Base-by-base conservation (phyloP, 2,113 vertebrate genomes). In the Pica pica region DNA sequence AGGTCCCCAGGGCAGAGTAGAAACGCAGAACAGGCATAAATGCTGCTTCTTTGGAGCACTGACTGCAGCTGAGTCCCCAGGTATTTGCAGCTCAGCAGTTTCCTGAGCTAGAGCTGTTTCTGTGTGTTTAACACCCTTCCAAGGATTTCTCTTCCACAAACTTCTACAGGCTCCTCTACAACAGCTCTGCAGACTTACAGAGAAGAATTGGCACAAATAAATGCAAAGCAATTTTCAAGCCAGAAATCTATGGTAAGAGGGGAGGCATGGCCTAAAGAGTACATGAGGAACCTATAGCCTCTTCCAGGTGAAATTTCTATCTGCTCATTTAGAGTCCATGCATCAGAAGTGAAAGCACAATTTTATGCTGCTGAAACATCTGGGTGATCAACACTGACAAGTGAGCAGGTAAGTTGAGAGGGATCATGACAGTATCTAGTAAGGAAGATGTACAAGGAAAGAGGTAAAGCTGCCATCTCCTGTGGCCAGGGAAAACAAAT, bases 391-490 rank as follows among this genome's bases (percentile, higher is more conserved):
- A 7, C 18, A 27, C 15, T 28, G 33, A 31, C 33, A n/a, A 28
- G 7, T 37, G 39, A 77, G 50, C 55, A 78, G 69, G 28, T 23
- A 24, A 55, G 15, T 8, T 33, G 31, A 8, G 65, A 82, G 52
- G 17, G 28, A 28, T 5, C 47, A 30, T 9, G 1, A 1, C 37
- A 10, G 41, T 3, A 8, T 13, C 31, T 13, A 2, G 13, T 13
- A 9, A 4, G 31, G 52, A 47, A 82, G 24, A 28, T 10, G 8
- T 7, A 19, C 26, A 22, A 35, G 18, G 37, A 10, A 60, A 39
- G 28, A 55, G 52, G 22, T 18, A 53, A 53, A 79, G 33, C 21
- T 87, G 35, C 16, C 18, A 57, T 30, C 21, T 44, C 71, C 56
- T 74, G 30, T 44, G 37, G 56, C 42, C 37, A 27, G 12, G 24